Evolutionary conservation across 1,140 invertebrate species (phyloP).

Genomic region (Drosophila obscura): DNA sequence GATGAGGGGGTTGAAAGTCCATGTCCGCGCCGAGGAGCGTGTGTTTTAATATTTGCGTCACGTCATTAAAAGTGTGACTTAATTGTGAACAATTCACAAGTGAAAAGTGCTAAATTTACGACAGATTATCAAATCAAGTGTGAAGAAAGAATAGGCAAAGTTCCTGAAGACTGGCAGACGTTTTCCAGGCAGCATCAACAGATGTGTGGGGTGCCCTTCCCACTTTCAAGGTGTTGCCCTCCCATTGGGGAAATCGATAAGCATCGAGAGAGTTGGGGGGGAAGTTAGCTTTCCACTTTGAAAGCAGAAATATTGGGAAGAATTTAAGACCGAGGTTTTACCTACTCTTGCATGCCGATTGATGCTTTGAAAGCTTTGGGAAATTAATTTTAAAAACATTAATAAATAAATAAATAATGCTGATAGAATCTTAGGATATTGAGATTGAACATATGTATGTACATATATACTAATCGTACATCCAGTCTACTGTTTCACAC

Average conservation of each 20-base stretch:
- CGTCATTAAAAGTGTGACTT: slow-evolving; percentile 76
- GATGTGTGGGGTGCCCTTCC: not conserved
- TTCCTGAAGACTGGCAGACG: slow-evolving; percentile 2
- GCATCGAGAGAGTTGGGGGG: slow-evolving; percentile 16
- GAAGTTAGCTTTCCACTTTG: too few relatives aligned
- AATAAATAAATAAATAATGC: too few relatives aligned
- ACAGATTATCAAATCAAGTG: slow-evolving; percentile 76
- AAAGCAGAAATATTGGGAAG: too few relatives aligned
- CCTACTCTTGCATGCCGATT: too few relatives aligned
- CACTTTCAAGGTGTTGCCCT: slow-evolving; percentile 36
- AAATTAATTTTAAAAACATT: too few relatives aligned
- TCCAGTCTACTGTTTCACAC: too few relatives aligned
- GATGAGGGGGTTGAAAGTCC: slow-evolving; percentile 19
- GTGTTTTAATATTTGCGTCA: slow-evolving; percentile 74
- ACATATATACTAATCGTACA: too few relatives aligned
- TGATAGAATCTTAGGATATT: too few relatives aligned
- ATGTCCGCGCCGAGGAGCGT: slow-evolving; percentile 42
- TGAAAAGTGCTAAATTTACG: slow-evolving; percentile 69
- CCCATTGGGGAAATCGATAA: slow-evolving; percentile 34
- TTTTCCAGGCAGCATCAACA: slow-evolving; percentile 19
- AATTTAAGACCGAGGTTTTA: too few relatives aligned
- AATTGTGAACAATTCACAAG: slow-evolving; percentile 72
- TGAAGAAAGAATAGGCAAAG: slow-evolving; percentile 25
- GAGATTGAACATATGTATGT: too few relatives aligned
- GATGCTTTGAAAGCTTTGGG: too few relatives aligned